phyloP scores from a whole-genome alignment of 2,113 vertebrate species.

The Vidua macroura region DNA sequence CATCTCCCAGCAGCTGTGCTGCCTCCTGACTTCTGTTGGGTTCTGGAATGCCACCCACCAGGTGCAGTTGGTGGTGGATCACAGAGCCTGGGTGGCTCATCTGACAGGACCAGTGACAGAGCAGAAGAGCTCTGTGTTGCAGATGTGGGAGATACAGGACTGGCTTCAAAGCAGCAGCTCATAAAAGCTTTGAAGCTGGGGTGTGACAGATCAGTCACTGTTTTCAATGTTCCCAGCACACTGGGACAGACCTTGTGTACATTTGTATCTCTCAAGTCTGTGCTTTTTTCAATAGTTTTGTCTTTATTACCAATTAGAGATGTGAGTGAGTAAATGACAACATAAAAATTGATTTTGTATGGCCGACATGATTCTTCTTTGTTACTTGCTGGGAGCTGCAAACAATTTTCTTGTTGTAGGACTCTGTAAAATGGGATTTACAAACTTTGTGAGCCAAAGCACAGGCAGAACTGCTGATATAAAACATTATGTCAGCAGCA shows the following conservation, averaged over 20 bases:
- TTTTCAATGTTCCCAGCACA: background rate
- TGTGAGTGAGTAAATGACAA: background rate
- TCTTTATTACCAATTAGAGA: background rate
- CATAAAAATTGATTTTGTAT: background rate
- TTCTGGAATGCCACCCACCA: background rate
- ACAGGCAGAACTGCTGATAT: background rate
- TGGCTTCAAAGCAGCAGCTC: constrained; percentile 29
- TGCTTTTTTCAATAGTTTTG: background rate
- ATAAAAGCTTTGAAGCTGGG: background rate
- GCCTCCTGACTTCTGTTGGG: background rate
- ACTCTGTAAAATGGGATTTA: background rate
- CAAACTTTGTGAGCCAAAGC: background rate
- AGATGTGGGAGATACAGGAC: background rate
- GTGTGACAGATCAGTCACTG: background rate
- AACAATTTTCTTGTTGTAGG: background rate
- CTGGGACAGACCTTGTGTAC: background rate
- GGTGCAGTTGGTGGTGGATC: background rate
- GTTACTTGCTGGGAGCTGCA: background rate
- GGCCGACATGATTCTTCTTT: background rate
- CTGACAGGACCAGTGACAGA: background rate
- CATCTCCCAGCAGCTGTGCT: background rate
- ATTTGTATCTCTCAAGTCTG: background rate
- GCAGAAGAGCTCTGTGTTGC: constrained; percentile 22
- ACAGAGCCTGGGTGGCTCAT: background rate
- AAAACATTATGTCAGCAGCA: background rate